Evolutionary conservation across 2,797 vertebrate species (phyloP).

Genomic region (Nannoperca australis): DNA sequence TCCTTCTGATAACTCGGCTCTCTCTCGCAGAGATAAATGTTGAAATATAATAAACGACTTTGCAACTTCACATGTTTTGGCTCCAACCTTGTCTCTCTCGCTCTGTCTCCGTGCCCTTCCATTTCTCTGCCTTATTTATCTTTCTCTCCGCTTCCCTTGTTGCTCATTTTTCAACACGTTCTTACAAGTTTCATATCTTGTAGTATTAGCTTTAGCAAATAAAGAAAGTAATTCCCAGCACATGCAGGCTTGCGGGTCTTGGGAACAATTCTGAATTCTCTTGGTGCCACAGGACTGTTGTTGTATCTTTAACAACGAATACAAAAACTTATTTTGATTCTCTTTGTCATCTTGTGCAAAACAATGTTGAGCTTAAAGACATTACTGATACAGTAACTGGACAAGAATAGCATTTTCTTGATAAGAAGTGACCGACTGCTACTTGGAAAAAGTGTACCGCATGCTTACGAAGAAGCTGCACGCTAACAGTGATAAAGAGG

Average conservation of each 20-base stretch:
- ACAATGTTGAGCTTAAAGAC: background rate
- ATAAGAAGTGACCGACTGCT: slow-evolving; percentile 27
- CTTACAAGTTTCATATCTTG: slow-evolving; percentile 61
- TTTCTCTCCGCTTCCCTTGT: slow-evolving; percentile 54
- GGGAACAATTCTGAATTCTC: slow-evolving; percentile 34
- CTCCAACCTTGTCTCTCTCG: slow-evolving; percentile 39
- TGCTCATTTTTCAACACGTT: slow-evolving; percentile 61
- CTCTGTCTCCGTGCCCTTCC: slow-evolving; percentile 25
- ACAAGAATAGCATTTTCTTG: slow-evolving; percentile 26
- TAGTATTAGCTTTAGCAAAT: slow-evolving; percentile 54
- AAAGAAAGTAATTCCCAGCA: slow-evolving; percentile 37
- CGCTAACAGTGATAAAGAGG: slow-evolving; percentile 43
- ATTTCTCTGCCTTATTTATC: slow-evolving; percentile 67
- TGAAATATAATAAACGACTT: slow-evolving; percentile 78
- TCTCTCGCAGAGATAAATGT: slow-evolving; percentile 71
- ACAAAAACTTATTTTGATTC: slow-evolving; percentile 1
- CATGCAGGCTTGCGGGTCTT: slow-evolving; percentile 14
- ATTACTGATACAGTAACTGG: slow-evolving; percentile 4
- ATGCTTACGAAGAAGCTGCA: slow-evolving; percentile 55
- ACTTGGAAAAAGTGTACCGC: slow-evolving; percentile 8
- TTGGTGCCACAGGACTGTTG: background rate
- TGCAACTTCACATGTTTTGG: slow-evolving; percentile 63
- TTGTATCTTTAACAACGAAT: slow-evolving; percentile 20
- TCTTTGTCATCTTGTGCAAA: slow-evolving; percentile 11
- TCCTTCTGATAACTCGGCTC: slow-evolving; percentile 72